These are phyloP conservation scores for Siderastrea siderea DNA, from an alignment of 92 coral and sea anemone genomes.

Conservation along the genomic window DNA sequence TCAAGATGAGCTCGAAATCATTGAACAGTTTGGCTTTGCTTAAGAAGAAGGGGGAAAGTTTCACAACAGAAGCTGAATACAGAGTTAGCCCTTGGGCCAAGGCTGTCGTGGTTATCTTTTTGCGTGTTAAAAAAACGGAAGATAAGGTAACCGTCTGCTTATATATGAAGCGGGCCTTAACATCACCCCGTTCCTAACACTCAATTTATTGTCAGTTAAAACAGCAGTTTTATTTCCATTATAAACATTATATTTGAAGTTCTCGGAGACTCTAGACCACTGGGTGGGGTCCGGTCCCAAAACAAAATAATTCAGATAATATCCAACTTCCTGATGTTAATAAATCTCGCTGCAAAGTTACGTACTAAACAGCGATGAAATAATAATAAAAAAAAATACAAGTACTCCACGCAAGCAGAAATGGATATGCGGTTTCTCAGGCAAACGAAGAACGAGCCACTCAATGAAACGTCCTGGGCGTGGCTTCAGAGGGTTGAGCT, in stretches of 20 bases:
- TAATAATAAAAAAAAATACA: too few species aligned
- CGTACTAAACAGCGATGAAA: neutral
- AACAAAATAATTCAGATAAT: neutral
- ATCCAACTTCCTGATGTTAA: neutral
- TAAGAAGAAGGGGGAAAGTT: neutral
- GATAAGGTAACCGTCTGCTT: neutral
- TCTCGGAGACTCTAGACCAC: neutral
- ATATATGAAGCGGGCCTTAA: neutral
- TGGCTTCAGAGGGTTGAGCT: too few species aligned
- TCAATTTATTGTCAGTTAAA: neutral
- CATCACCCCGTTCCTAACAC: neutral
- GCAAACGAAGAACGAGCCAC: too few species aligned
- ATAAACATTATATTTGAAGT: neutral
- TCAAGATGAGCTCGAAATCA: neutral
- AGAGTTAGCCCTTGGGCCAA: neutral
- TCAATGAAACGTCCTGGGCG: too few species aligned
- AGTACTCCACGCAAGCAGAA: too few species aligned
- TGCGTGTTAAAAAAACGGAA: neutral
- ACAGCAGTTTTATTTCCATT: neutral
- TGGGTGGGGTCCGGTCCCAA: neutral
- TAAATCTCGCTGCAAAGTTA: neutral
- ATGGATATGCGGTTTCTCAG: too few species aligned
- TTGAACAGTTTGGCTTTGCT: slow-evolving; percentile 4
- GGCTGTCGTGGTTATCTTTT: neutral
- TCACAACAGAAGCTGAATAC: neutral